Evolutionary conservation across 1,140 invertebrate species (phyloP).

Genomic region (Ridgeia piscesae): DNA sequence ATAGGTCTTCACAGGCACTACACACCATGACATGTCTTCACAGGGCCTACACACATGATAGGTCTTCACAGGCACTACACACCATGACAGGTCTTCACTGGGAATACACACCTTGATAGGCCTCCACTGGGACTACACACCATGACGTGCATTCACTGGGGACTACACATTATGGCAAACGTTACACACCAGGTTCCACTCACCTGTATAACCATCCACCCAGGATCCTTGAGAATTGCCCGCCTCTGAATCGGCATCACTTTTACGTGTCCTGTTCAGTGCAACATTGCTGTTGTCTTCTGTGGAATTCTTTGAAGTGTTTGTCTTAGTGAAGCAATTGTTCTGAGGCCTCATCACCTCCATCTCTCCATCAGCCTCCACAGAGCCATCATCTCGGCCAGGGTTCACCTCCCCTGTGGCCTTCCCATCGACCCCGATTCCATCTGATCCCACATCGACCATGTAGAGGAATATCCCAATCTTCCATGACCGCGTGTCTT

Average conservation of each 20-base stretch:
- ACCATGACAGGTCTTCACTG: too few relatives aligned
- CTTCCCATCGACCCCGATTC: background rate
- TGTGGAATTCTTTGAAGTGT: background rate
- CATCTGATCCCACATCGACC: background rate
- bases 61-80: too few relatives aligned
- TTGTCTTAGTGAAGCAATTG: background rate
- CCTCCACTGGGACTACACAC: too few relatives aligned
- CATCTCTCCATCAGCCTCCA: background rate
- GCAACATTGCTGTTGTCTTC: background rate
- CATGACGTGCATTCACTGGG: too few relatives aligned
- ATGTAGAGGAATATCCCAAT: background rate
- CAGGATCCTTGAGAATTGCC: background rate
- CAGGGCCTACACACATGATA: too few relatives aligned
- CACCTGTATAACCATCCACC: background rate
- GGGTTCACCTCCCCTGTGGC: background rate
- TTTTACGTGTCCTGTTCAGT: background rate
- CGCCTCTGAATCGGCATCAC: background rate
- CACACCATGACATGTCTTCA: too few relatives aligned
- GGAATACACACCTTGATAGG: too few relatives aligned
- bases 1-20: too few relatives aligned
- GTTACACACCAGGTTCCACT: too few relatives aligned
- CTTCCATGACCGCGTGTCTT: background rate
- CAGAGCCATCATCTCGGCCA: background rate
- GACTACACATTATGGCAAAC: too few relatives aligned
- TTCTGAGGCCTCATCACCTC: background rate